Conservation (phyloP, 2,888 invertebrate species). For the Scelioninae gen. 1 region DNA sequence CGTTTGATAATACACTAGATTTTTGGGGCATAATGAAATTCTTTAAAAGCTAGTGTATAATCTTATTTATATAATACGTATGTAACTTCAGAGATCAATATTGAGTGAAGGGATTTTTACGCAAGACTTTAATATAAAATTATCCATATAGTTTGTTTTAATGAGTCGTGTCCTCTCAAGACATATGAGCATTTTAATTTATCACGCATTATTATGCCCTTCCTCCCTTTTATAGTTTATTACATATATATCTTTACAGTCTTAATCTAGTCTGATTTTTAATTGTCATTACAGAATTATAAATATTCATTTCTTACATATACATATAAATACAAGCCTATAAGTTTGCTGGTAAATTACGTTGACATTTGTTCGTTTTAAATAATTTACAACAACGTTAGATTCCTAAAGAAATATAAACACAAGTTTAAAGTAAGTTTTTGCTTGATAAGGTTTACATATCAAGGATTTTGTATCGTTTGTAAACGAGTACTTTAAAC, state of each 20-base stretch:
- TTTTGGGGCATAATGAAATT: not conserved
- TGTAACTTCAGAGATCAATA: constrained; percentile 41
- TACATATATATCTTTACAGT: constrained; percentile 20
- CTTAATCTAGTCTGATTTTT: constrained; percentile 38
- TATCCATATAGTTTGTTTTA: not conserved
- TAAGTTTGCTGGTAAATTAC: constrained; percentile 2
- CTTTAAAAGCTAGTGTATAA: constrained; percentile 3
- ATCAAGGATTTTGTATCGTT: constrained; percentile 10
- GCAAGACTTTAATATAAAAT: constrained; percentile 12
- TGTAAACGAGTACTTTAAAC: constrained; percentile 33
- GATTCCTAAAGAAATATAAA: constrained; percentile 16
- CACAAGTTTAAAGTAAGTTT: constrained; percentile 30
- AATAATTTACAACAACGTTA: constrained; percentile 38
- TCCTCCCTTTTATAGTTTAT: constrained; percentile 27
- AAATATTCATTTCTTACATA: constrained; percentile 43
- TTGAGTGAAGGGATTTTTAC: constrained; percentile 23
- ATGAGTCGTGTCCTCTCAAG: constrained; percentile 7
- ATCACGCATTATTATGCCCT: constrained; percentile 42
- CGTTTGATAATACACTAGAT: not conserved
- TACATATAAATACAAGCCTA: constrained; percentile 51
- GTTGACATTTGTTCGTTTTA: constrained; percentile 15
- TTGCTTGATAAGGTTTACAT: constrained; percentile 18
- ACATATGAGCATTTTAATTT: constrained; percentile 43
- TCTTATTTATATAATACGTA: constrained; percentile 6
- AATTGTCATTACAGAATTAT: constrained; percentile 20